Base-by-base conservation (phyloP, 2,113 vertebrate genomes). In the Nesogale talazaci region DNA sequence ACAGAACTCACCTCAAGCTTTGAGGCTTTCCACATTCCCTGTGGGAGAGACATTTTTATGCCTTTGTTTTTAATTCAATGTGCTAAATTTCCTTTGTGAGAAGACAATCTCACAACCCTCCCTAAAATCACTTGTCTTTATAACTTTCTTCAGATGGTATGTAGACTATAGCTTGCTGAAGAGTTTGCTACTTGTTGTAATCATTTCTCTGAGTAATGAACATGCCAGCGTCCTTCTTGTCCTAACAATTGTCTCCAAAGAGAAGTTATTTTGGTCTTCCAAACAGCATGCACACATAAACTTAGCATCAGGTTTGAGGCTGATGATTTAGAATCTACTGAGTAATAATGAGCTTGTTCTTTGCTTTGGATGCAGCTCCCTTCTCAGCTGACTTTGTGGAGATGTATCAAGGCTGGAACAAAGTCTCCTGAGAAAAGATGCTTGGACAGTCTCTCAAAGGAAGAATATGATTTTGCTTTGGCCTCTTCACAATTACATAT, bases 201-300 rank as follows among this genome's bases (percentile, higher is more conserved):
- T 89, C 78, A 85, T 95, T 80, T 94, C 29, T 40, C 81, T 85
- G 29, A 61, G 6, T 88, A 86, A 91, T n/a, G n/a, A n/a, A n/a
- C n/a, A n/a, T n/a, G 25, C 19, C 27, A 67, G 52, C 29, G 72
- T 3, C n/a, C n/a, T n/a, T n/a, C n/a, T n/a, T n/a, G n/a, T n/a
- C n/a, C n/a, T n/a, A n/a, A n/a, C n/a, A n/a, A n/a, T n/a, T n/a
- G n/a, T n/a, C n/a, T 93, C 56, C 40, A 77, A 78, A 87, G 79
- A 84, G 38, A 74, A 61, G 19, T 40, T 83, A 69, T 90, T 75
- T 38, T 86, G 34, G 20, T 74, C 56, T 86, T 29, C 83, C 10
- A 82, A 91, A 81, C 42, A 69, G 25, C 6, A 72, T 29, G 27
- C 31, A 10, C 46, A 52, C 46, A 72, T 63, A 20, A 86, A 88